Conservation (phyloP, 2,888 invertebrate genomes). For the Sinohyriopsis cumingii region DNA sequence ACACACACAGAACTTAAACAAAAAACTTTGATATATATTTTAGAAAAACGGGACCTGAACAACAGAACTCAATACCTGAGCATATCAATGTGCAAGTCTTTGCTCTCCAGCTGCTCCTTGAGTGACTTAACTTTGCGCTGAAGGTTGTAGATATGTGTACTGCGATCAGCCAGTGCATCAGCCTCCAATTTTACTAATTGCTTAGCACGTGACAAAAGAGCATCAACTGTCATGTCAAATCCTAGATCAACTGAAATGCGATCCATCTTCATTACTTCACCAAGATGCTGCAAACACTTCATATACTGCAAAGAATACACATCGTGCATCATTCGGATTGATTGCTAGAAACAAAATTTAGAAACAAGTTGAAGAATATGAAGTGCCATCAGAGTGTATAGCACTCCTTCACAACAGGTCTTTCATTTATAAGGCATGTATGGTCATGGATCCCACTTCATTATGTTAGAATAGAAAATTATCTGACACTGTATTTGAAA, state of each 20-base stretch:
- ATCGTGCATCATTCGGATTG: background rate
- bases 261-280: slow-evolving; percentile 88
- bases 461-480: too few species aligned
- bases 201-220: slow-evolving; percentile 87
- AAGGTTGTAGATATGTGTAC: slow-evolving; percentile 89
- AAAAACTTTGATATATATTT: too few species aligned
- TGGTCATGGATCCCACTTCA: too few species aligned
- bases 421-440: too few species aligned
- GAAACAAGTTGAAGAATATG: background rate
- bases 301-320: slow-evolving; percentile 55
- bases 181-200: slow-evolving; percentile 86
- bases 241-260: slow-evolving; percentile 87
- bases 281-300: slow-evolving; percentile 87
- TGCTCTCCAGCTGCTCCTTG: slow-evolving; percentile 91
- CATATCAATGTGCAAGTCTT: slow-evolving; percentile 92
- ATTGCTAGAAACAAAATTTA: background rate
- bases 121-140: slow-evolving; percentile 87
- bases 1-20: too few species aligned
- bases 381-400: background rate
- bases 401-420: too few species aligned
- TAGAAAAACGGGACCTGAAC: too few species aligned
- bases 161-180: slow-evolving; percentile 88
- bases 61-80: slow-evolving; percentile 68
- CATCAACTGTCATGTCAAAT: slow-evolving; percentile 87
- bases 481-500: too few species aligned